Percentiles rank a stretch among this genome's conserved stretches.
Evolutionary conservation across 2,113 vertebrate species (phyloP).

Genomic region (Colistium nudipinnis): DNA sequence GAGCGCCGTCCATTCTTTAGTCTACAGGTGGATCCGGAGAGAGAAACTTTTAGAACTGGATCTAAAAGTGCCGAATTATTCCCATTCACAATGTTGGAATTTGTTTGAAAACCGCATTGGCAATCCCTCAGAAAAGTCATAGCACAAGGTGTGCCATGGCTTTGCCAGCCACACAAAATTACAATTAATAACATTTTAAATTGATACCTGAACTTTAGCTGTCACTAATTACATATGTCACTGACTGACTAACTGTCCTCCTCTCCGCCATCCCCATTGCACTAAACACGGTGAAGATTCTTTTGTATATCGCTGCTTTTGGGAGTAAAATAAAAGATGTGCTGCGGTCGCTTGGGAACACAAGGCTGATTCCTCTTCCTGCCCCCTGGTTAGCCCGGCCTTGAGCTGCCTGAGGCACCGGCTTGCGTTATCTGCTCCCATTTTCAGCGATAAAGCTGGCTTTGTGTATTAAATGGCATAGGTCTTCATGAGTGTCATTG

Average conservation of each 20-base stretch:
- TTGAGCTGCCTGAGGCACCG: constrained; percentile 50
- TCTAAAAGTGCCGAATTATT: no score
- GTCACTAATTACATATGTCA: no score
- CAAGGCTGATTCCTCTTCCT: constrained; percentile 40
- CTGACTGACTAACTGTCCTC: constrained; percentile 1
- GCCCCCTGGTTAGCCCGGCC: constrained; percentile 47
- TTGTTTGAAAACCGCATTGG: no score
- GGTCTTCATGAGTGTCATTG: constrained; percentile 80
- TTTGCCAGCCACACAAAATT: no score
- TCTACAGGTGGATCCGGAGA: no score
- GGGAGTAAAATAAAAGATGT: constrained; percentile 19
- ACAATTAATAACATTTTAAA: no score
- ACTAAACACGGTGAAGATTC: background rate
- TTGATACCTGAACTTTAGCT: no score
- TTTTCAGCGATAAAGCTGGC: constrained; percentile 52
- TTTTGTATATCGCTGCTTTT: constrained; percentile 21
- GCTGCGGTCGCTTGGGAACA: constrained; percentile 37
- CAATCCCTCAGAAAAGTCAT: no score
- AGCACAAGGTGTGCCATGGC: no score
- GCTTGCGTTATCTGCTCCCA: constrained; percentile 38
- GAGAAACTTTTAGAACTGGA: no score
- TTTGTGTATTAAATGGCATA: constrained; percentile 77
- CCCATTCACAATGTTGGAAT: no score
- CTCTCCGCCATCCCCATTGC: background rate
- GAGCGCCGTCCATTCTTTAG: no score